Conservation (phyloP, 2,888 invertebrate species). For the Leptogaster cylindrica region DNA sequence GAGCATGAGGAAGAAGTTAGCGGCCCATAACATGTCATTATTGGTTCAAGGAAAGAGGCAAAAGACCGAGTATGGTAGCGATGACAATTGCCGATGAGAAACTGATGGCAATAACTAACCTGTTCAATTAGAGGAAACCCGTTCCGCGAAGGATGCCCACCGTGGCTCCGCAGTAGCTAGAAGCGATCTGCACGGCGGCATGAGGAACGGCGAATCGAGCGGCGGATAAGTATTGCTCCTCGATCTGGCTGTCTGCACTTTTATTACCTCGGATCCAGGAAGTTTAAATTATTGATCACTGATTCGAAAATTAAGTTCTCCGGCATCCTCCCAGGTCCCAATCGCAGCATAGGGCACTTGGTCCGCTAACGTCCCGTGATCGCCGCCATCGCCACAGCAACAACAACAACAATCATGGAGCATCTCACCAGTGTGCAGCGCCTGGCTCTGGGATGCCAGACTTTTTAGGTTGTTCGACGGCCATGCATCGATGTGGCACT, state of each 20-base stretch:
- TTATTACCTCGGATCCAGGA: slow-evolving; percentile 33
- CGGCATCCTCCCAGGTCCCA: slow-evolving; percentile 19
- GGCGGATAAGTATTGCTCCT: slow-evolving; percentile 9
- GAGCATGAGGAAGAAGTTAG: slow-evolving; percentile 29
- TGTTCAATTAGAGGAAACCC: slow-evolving; percentile 36
- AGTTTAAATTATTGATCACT: slow-evolving; percentile 37
- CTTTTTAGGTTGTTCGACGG: slow-evolving; percentile 24
- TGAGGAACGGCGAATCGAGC: not conserved
- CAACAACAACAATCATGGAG: slow-evolving; percentile 19
- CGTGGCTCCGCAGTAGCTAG: slow-evolving; percentile 14
- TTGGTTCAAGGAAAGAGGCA: slow-evolving; percentile 30
- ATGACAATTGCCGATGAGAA: slow-evolving; percentile 30
- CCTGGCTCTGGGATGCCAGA: slow-evolving; percentile 22
- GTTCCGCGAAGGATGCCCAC: slow-evolving; percentile 37
- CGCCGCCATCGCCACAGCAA: slow-evolving; percentile 12
- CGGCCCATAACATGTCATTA: slow-evolving; percentile 28
- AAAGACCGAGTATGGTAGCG: slow-evolving; percentile 24
- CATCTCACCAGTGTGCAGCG: not conserved
- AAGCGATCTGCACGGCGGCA: slow-evolving; percentile 26
- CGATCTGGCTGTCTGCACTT: slow-evolving; percentile 22
- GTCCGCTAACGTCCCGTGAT: slow-evolving; percentile 2
- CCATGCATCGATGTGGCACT: slow-evolving; percentile 3
- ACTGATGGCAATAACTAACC: slow-evolving; percentile 24
- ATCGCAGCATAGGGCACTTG: not conserved
- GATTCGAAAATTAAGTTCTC: slow-evolving; percentile 33